Conservation (phyloP, 2,888 invertebrate genomes). For the Caenorhabditis japonica region DNA sequence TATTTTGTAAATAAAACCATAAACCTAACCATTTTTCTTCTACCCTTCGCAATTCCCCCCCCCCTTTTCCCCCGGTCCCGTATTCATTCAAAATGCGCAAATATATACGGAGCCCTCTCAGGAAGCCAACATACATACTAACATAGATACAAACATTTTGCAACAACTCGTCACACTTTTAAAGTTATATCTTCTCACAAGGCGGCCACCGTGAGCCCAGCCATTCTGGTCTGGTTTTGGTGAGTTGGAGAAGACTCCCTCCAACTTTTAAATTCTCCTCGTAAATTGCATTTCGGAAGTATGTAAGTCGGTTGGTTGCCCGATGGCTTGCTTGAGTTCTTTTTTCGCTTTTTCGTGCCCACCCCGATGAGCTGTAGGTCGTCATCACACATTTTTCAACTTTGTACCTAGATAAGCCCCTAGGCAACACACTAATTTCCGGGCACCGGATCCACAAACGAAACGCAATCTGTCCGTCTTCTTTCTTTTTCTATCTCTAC, state of each 20-base stretch:
- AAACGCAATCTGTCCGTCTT: too few species aligned
- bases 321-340: not conserved
- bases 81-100: constrained; percentile 33
- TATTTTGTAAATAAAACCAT: too few species aligned
- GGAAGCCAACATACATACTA: constrained; percentile 25
- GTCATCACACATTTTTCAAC: not conserved
- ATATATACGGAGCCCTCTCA: constrained; percentile 17
- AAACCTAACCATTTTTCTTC: too few species aligned
- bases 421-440: constrained; percentile 39
- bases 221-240: constrained; percentile 11
- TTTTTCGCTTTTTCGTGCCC: not conserved
- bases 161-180: constrained; percentile 40
- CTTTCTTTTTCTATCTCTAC: constrained; percentile 14
- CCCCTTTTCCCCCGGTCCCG: not conserved
- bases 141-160: constrained; percentile 42
- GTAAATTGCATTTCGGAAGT: constrained; percentile 48
- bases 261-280: constrained; percentile 1
- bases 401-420: not conserved
- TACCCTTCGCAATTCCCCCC: not conserved
- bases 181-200: constrained; percentile 39
- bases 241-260: too few species aligned
- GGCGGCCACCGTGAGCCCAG: constrained; percentile 19
- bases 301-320: not conserved
- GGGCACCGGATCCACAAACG: constrained; percentile 39
- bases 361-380: constrained; percentile 13